Percentiles rank a stretch among this genome's conserved stretches.
phyloP scores from a whole-genome alignment of 2,888 invertebrate species.

The Caenorhabditis drosophilae region DNA sequence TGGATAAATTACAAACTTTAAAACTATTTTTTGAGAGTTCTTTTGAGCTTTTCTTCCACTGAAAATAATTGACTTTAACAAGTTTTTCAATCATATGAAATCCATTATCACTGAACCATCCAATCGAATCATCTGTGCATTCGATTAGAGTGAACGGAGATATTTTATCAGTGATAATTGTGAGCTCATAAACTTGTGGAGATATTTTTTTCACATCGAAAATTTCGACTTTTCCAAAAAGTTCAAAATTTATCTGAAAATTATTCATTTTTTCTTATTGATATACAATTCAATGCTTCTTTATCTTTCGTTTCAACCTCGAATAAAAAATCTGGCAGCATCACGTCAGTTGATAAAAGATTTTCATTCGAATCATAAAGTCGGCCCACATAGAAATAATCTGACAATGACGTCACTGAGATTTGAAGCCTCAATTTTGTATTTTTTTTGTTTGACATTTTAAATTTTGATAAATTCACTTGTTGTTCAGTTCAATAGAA shows the following conservation, averaged over 20 bases:
- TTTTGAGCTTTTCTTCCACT: too few species aligned
- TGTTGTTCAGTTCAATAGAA: slow-evolving; percentile 5
- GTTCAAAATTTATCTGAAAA: slow-evolving; percentile 29
- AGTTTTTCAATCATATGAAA: slow-evolving; percentile 48
- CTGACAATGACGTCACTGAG: too few species aligned
- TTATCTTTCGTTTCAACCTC: too few species aligned
- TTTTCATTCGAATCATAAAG: slow-evolving; percentile 7
- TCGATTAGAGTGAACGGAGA: slow-evolving; percentile 66
- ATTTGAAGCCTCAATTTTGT: too few species aligned
- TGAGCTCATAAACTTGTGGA: slow-evolving; percentile 36
- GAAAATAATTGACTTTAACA: too few species aligned
- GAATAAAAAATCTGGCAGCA: slow-evolving; percentile 34
- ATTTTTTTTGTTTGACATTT: too few species aligned
- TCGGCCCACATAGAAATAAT: slow-evolving; percentile 13
- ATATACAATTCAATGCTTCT: not conserved
- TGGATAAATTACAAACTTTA: slow-evolving; percentile 46
- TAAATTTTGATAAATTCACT: not conserved
- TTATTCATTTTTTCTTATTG: not conserved
- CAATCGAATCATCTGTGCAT: slow-evolving; percentile 30
- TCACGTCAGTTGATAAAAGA: slow-evolving; percentile 15
- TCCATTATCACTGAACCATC: slow-evolving; percentile 61
- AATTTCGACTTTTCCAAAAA: slow-evolving; percentile 42
- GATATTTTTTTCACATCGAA: slow-evolving; percentile 21
- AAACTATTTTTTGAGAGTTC: too few species aligned
- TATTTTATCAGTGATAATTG: slow-evolving; percentile 33